Base-by-base conservation (phyloP, 2,797 vertebrate genomes). In the Coilia nasus region DNA sequence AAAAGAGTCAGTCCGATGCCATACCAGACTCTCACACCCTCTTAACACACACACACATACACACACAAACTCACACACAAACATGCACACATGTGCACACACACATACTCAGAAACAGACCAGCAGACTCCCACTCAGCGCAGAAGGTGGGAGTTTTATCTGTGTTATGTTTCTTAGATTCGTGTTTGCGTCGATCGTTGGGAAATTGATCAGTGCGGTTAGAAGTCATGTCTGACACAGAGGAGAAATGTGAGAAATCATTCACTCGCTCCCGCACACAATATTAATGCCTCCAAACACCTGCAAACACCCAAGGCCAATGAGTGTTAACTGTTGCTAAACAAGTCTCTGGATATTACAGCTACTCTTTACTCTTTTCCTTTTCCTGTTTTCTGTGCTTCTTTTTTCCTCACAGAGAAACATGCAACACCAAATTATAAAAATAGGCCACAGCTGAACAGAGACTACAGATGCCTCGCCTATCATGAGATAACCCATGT, bases 41-140 rank as follows among this genome's bases (percentile, higher is more conserved):
- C 28, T 35, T 15, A 15, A 35, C 67, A 75, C 67, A 75, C 31
- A 75, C 67, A 75, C 64, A 71, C 64, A 71, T 15, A 71, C 64
- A 31, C 12, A 35, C 25, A 31, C 25, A 71, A 28, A 67, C 62
- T 28, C 64, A 71, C 10, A 71, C 64, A 71, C 28, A 17, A 11
- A 35, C 15, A 35, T 12, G 25, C n/a, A 64, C 60, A 64, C 6
- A 64, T n/a, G 25, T 7, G 25, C 60, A 25, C n/a, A 25, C n/a
- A 25, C n/a, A 25, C 23, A 64, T n/a, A 64, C n/a, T 25, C 60
- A 64, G n/a, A 59, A 17, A 59, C 57, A 59, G 17, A 19, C 57
- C 17, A 28, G 7, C 10, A 11, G 28, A 41, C 31, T 7, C 28
- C 28, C 31, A 35, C 67, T 35, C 15, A 75, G 15, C 6, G 25